These are phyloP conservation scores for Megalops cyprinoides DNA, from an alignment of 2,797 vertebrate genomes.

Conservation along the genomic window DNA sequence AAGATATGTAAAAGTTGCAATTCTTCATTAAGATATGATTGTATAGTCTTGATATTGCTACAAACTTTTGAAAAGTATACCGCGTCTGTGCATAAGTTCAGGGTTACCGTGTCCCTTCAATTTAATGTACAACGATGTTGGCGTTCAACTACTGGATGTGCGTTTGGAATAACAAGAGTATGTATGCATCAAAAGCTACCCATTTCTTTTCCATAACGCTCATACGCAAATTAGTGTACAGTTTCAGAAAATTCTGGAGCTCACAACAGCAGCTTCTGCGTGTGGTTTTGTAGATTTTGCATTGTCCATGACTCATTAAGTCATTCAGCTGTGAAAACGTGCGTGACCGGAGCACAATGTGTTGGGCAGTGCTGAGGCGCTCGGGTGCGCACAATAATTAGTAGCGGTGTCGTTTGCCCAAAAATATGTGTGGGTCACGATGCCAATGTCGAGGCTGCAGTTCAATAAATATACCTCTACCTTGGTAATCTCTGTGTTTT, in stretches of 20 bases:
- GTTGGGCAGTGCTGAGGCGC: not conserved
- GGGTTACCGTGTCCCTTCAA: no score
- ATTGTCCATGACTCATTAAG: not conserved
- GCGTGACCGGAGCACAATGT: not conserved
- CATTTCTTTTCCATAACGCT: not conserved
- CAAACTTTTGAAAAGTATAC: no score
- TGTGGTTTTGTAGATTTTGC: not conserved
- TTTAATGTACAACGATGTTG: no score
- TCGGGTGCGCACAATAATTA: not conserved
- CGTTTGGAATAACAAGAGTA: not conserved
- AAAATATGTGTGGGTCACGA: not conserved
- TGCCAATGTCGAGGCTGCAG: not conserved
- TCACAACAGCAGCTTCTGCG: not conserved
- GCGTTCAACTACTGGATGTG: no score
- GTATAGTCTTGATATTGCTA: no score
- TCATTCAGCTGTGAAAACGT: not conserved
- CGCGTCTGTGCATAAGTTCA: no score
- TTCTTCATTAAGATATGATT: no score
- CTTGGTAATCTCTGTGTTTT: not conserved
- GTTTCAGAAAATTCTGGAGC: not conserved
- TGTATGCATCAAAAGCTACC: no score
- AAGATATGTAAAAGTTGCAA: no score
- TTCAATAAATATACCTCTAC: not conserved
- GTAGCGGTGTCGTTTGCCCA: constrained; percentile 4
- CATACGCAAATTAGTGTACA: not conserved